phyloP scores from a whole-genome alignment of 2,113 vertebrate species.

The Melanerpes aurifrons region DNA sequence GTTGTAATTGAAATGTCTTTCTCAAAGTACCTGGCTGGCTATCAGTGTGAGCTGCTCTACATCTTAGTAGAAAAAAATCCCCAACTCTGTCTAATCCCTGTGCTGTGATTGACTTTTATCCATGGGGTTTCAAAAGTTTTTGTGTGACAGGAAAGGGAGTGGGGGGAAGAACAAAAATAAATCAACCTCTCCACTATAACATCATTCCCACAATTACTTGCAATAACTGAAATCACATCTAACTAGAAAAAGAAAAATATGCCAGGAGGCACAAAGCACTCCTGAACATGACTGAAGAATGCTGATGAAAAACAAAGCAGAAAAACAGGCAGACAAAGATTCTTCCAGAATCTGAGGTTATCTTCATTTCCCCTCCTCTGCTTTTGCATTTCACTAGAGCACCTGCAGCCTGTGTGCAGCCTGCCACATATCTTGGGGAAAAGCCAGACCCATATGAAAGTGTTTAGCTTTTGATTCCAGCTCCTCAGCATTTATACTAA shows the following conservation, averaged over 20 bases:
- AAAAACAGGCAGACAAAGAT: not conserved
- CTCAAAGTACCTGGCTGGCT: conserved; percentile 8
- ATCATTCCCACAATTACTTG: not conserved
- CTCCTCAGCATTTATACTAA: not conserved
- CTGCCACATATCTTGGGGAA: not conserved
- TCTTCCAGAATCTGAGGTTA: not conserved
- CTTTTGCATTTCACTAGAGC: not conserved
- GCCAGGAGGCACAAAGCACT: not conserved
- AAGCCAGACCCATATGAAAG: not conserved
- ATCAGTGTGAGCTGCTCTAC: conserved; percentile 46
- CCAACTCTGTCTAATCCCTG: conserved; percentile 38
- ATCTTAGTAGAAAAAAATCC: conserved; percentile 33
- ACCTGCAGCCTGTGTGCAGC: not conserved
- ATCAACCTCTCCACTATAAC: not conserved
- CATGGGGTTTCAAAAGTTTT: not conserved
- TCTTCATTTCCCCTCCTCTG: not conserved
- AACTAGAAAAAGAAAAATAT: not conserved
- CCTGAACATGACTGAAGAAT: not conserved
- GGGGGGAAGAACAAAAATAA: not conserved
- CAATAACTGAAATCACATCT: not conserved
- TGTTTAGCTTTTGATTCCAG: not conserved
- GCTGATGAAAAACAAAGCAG: conserved; percentile 15
- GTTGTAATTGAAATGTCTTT: conserved; percentile 34
- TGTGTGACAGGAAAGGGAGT: not conserved
- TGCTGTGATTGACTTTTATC: not conserved